Evolutionary conservation across 2,113 vertebrate genomes (phyloP).

Genomic region (Phalacrocorax aristotelis): DNA sequence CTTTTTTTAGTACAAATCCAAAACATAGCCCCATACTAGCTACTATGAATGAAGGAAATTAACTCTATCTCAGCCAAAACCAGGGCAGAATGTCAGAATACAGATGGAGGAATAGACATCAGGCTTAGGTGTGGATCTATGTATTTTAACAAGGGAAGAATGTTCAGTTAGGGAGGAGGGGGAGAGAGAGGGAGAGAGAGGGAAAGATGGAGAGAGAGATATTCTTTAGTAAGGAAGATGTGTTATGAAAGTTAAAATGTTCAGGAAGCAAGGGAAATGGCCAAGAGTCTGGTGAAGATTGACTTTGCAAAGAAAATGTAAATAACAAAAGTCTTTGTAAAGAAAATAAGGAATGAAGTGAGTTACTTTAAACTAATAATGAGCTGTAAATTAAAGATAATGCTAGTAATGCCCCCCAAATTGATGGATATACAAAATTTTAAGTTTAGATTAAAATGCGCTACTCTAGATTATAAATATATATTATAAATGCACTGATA

Average conservation of each 20-base stretch:
- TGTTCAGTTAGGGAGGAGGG: too few relatives aligned
- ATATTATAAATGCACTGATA: background rate
- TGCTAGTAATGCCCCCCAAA: background rate
- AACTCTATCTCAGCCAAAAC: too few relatives aligned
- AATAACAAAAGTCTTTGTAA: background rate
- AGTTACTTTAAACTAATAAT: background rate
- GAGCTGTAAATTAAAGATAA: background rate
- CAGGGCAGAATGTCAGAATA: too few relatives aligned
- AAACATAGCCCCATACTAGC: too few relatives aligned
- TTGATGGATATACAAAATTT: background rate
- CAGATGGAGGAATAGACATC: background rate
- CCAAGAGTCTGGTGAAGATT: background rate
- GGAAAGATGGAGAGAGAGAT: background rate
- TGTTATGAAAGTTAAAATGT: background rate
- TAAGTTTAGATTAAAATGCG: background rate
- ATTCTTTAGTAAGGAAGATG: background rate
- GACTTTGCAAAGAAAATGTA: background rate
- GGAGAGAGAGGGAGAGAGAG: background rate
- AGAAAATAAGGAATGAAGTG: background rate
- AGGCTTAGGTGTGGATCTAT: background rate
- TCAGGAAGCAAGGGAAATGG: background rate
- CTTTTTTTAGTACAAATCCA: too few relatives aligned
- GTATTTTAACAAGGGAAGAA: background rate
- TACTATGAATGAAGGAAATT: too few relatives aligned
- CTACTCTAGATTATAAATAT: background rate